Evolutionary conservation across 2,113 vertebrate species (phyloP).

Genomic region (Ceyx melanurus): DNA sequence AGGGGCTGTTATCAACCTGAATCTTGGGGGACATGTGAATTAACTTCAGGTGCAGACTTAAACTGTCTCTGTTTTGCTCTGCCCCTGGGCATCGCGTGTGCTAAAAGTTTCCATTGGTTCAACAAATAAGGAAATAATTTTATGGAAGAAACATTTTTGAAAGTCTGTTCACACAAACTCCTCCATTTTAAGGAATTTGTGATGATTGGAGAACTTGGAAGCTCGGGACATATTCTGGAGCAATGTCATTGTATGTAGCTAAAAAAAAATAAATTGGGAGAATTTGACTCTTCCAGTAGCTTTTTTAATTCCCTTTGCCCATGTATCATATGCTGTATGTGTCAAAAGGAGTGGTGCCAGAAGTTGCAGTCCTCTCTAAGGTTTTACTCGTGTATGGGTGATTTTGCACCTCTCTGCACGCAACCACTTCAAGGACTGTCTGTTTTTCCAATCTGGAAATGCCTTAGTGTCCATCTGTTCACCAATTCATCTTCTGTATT

Average conservation of each 20-base stretch:
- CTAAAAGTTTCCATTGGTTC: neutral
- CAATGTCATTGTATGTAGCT: neutral
- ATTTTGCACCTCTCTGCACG: neutral
- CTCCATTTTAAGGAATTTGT: neutral
- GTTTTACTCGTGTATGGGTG: neutral
- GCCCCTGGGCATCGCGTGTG: neutral
- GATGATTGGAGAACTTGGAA: neutral
- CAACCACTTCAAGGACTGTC: neutral
- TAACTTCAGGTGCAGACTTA: neutral
- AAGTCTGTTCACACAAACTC: neutral
- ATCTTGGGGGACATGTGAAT: neutral
- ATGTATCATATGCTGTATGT: neutral
- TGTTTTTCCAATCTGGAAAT: neutral
- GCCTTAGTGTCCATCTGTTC: neutral
- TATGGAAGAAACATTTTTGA: neutral
- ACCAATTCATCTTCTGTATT: neutral
- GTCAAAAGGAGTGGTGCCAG: neutral
- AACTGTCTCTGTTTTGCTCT: neutral
- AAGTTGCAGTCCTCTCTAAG: neutral
- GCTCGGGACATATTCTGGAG: neutral
- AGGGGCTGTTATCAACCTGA: neutral
- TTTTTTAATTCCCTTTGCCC: neutral
- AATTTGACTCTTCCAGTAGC: neutral
- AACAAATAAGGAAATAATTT: neutral
- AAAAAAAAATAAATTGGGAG: neutral